These are phyloP conservation scores for Aspidoscelis tigris DNA, from an alignment of 2,113 vertebrate species.

Conservation along the genomic window DNA sequence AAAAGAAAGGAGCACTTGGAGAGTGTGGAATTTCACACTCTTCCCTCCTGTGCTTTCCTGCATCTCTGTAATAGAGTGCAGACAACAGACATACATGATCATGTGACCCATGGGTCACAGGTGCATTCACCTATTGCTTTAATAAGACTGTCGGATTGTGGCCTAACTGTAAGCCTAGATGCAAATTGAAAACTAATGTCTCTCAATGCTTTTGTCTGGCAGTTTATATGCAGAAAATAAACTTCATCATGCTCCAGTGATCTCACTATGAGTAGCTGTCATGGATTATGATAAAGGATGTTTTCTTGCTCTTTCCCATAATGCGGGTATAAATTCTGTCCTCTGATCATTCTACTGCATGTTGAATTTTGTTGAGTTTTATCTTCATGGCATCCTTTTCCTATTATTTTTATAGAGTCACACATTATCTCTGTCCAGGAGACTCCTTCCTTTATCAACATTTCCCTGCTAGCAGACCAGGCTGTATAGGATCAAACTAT, in stretches of 20 bases:
- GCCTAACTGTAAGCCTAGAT: conserved; percentile 1
- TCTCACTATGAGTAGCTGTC: neutral
- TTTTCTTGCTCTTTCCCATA: neutral
- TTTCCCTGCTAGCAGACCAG: neutral
- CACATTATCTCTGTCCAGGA: neutral
- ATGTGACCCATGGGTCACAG: no score
- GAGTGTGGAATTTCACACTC: no score
- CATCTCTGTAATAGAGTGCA: no score
- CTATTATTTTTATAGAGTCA: no score
- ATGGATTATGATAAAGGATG: conserved; percentile 13
- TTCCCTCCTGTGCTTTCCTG: no score
- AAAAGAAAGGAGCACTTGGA: no score
- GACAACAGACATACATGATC: no score
- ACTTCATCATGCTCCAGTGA: neutral
- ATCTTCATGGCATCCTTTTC: no score
- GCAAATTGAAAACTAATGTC: neutral
- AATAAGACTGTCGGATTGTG: no score
- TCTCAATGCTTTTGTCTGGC: conserved; percentile 6
- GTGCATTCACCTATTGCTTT: no score
- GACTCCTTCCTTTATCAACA: neutral
- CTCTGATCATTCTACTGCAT: neutral
- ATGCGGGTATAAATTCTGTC: neutral
- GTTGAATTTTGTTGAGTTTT: neutral
- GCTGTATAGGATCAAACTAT: neutral
- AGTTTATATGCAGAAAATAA: conserved; percentile 21